phyloP scores from a whole-genome alignment of 2,113 vertebrate genomes.

The Hoplias malabaricus region DNA sequence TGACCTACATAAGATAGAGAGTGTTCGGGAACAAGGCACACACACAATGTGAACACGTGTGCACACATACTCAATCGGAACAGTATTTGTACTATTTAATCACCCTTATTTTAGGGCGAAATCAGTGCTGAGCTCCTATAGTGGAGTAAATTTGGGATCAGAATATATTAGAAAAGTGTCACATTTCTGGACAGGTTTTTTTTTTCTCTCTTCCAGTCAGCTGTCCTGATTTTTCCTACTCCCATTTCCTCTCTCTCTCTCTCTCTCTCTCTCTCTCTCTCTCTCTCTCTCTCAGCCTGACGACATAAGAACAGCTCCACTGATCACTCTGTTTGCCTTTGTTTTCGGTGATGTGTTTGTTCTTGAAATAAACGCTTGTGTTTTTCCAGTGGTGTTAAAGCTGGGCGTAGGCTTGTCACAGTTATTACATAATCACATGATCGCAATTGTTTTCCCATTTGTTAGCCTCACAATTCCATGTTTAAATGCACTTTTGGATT shows the following conservation, averaged over 20 bases:
- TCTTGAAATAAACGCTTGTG: background rate
- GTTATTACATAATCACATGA: background rate
- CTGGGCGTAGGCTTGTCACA: background rate
- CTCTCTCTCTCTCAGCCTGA: slow-evolving; percentile 2
- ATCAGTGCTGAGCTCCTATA: background rate
- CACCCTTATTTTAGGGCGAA: slow-evolving; percentile 32
- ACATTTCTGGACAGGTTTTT: slow-evolving; percentile 21
- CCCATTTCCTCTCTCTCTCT: background rate
- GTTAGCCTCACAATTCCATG: no score
- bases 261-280: slow-evolving; percentile 15
- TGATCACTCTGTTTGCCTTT: background rate
- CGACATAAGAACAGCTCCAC: background rate
- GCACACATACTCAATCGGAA: background rate
- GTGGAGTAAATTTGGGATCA: slow-evolving; percentile 31
- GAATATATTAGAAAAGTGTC: slow-evolving; percentile 35
- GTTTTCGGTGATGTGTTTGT: background rate
- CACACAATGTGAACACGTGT: slow-evolving; percentile 23
- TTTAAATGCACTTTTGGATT: no score
- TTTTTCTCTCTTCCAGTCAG: slow-evolving; percentile 7
- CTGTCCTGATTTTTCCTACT: slow-evolving; percentile 41
- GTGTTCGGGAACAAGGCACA: slow-evolving; percentile 32
- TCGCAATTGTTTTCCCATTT: background rate
- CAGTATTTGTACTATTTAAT: slow-evolving; percentile 30
- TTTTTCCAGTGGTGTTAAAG: background rate
- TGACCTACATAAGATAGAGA: slow-evolving; percentile 60